Base-by-base conservation (phyloP, 2,888 invertebrate genomes). In the Frankliniella fusca region DNA sequence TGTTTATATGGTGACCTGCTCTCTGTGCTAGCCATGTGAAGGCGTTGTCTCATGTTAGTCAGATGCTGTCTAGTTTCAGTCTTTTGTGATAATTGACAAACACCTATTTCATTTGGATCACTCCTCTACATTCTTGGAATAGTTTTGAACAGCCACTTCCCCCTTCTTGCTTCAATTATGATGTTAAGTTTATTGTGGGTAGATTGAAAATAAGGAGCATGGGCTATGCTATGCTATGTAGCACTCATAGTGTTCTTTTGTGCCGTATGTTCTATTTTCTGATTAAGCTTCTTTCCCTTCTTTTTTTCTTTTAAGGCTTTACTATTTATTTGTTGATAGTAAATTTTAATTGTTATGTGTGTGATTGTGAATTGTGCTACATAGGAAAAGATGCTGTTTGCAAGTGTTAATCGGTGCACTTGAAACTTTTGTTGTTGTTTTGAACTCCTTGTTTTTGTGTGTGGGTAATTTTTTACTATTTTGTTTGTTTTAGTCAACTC, bases 251-350 rank as follows among this genome's bases (percentile, higher is more conserved):
- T 38, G 38, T 38, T 76, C 70, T 76, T 76, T 76, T 76, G 70
- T 76, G 70, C 70, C 70, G 27, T 76, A 76, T 27, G n/a, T 76
- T 76, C 70, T 76, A 27, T 76, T 23, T 27, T 76, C 70, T 76
- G 23, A 27, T 76, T 10, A 23, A 76, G 23, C 9, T n/a, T 76
- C 5, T 27, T 76, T 38, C 38, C 38, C 2, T 38, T 3, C 2
- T 38, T 3, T 76, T 76, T 76, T 76, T 76, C 11, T 80, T 80
- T 28, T 80, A 28, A 38, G 81, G 50, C 50, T 81, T 81, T 81
- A 28, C 50, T 81, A 20, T 28, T n/a, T 50, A 38, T 23, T 38
- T 80, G 50, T 80, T 11, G 38, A 23, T 48, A 27, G 27, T 76
- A 27, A 27, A 11, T 76, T 76, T 76, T 27, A n/a, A n/a, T 23